Percentiles rank a stretch among this genome's conserved stretches.
phyloP scores from a whole-genome alignment of 1,140 invertebrate species.

The Euwallacea fornicatus region DNA sequence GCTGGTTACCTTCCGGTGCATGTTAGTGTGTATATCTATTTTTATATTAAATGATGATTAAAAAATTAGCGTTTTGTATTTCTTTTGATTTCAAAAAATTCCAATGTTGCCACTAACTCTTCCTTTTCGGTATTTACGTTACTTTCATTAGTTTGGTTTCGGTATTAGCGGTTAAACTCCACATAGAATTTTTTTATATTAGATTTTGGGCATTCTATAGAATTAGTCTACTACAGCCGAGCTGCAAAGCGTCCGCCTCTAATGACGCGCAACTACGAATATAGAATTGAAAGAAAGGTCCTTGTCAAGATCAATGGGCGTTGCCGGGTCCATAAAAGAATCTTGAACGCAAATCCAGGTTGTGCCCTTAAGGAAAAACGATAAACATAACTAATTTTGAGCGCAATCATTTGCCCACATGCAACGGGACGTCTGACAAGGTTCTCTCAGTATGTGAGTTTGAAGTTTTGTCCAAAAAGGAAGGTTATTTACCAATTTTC shows the following conservation, averaged over 20 bases:
- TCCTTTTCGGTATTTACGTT: no score
- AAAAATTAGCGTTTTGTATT: no score
- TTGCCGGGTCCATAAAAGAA: conserved; percentile 40
- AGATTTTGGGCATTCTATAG: conserved; percentile 18
- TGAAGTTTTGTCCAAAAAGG: background rate
- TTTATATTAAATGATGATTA: no score
- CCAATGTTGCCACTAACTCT: no score
- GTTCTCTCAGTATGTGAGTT: background rate
- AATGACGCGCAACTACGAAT: conserved; percentile 39
- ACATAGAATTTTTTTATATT: no score
- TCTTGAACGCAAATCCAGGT: conserved; percentile 42
- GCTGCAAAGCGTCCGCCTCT: conserved; percentile 38
- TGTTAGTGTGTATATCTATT: no score
- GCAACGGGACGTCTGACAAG: background rate
- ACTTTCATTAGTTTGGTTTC: no score
- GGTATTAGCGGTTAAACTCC: no score
- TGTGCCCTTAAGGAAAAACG: conserved; percentile 34
- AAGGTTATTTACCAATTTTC: no score
- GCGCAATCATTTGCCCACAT: conserved; percentile 39
- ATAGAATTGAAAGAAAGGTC: conserved; percentile 39
- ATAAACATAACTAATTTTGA: conserved; percentile 35
- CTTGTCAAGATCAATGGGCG: conserved; percentile 40
- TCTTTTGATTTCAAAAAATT: no score
- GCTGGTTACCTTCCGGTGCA: no score
- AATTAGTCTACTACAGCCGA: conserved; percentile 32